Evolutionary conservation across 2,113 vertebrate species (phyloP).

Genomic region (Clupea harengus): DNA sequence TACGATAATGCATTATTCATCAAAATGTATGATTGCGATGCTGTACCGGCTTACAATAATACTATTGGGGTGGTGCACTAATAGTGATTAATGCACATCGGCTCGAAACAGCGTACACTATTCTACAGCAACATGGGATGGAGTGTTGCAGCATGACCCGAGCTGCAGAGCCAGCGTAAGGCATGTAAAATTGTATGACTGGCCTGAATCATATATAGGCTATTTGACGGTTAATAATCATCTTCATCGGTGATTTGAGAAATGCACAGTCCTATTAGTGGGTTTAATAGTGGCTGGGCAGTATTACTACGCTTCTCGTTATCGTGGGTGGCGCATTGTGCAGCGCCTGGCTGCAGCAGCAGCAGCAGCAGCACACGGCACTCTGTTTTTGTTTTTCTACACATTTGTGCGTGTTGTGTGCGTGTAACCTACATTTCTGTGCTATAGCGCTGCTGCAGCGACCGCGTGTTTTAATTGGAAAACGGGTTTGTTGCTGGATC

Average conservation of each 20-base stretch:
- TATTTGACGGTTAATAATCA: not conserved
- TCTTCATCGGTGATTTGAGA: not conserved
- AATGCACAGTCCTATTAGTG: not conserved
- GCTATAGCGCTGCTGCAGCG: slow-evolving; percentile 54
- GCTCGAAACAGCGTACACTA: not conserved
- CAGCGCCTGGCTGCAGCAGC: slow-evolving; percentile 61
- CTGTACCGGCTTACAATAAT: not conserved
- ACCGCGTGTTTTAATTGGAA: slow-evolving; percentile 54
- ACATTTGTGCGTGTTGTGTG: slow-evolving; percentile 63
- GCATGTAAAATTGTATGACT: not conserved
- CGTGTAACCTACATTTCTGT: slow-evolving; percentile 73
- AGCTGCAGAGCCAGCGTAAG: not conserved
- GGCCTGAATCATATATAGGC: not conserved
- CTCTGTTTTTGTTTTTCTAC: slow-evolving; percentile 74
- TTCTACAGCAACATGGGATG: not conserved
- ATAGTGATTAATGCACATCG: not conserved
- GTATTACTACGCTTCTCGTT: slow-evolving; percentile 33
- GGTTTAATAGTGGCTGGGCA: not conserved
- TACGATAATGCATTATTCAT: not conserved
- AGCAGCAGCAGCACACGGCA: slow-evolving; percentile 63
- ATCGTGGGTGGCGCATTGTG: slow-evolving; percentile 68
- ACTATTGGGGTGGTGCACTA: not conserved
- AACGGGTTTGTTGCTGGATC: slow-evolving; percentile 55
- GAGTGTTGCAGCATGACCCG: not conserved
- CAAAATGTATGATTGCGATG: not conserved